Percentiles rank a stretch among this genome's conserved stretches.
phyloP scores from a whole-genome alignment of 2,888 invertebrate genomes.

The Tenthredo livida region DNA sequence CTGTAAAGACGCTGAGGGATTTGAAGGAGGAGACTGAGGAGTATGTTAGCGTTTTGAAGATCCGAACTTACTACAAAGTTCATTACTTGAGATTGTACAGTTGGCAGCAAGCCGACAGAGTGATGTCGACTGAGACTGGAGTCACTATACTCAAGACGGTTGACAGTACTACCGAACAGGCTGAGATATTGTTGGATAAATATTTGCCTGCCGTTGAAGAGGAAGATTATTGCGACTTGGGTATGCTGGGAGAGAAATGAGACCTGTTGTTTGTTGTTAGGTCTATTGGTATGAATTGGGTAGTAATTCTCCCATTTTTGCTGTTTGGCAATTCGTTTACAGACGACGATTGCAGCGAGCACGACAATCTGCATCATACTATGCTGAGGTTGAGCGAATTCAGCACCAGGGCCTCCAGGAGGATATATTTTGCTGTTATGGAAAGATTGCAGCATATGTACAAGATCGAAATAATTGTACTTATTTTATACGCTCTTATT shows the following conservation, averaged over 20 bases:
- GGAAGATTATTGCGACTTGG: slow-evolving; percentile 80
- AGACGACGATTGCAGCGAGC: slow-evolving; percentile 69
- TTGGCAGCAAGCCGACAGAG: slow-evolving; percentile 86
- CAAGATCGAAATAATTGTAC: slow-evolving; percentile 71
- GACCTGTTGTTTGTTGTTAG: neutral
- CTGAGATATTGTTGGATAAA: slow-evolving; percentile 87
- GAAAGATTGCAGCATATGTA: slow-evolving; percentile 71
- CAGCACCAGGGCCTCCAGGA: slow-evolving; percentile 67
- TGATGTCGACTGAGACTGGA: slow-evolving; percentile 86
- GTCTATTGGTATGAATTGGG: neutral
- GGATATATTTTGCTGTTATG: slow-evolving; percentile 69
- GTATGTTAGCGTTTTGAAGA: slow-evolving; percentile 68
- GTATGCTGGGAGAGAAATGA: slow-evolving; percentile 64
- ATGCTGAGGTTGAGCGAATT: slow-evolving; percentile 70
- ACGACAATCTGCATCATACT: slow-evolving; percentile 72
- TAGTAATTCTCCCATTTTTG: neutral
- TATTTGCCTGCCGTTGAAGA: slow-evolving; percentile 84
- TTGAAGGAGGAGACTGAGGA: slow-evolving; percentile 70
- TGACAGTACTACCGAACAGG: slow-evolving; percentile 84
- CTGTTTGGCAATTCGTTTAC: slow-evolving; percentile 18
- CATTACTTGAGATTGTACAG: slow-evolving; percentile 85
- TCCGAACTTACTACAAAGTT: slow-evolving; percentile 79
- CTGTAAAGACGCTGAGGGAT: slow-evolving; percentile 69
- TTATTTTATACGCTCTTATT: slow-evolving; percentile 68
- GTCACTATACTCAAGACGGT: slow-evolving; percentile 85